Percentiles rank a stretch among this genome's conserved stretches.
phyloP scores from a whole-genome alignment of 2,888 invertebrate species.

The Orthosia gothica region DNA sequence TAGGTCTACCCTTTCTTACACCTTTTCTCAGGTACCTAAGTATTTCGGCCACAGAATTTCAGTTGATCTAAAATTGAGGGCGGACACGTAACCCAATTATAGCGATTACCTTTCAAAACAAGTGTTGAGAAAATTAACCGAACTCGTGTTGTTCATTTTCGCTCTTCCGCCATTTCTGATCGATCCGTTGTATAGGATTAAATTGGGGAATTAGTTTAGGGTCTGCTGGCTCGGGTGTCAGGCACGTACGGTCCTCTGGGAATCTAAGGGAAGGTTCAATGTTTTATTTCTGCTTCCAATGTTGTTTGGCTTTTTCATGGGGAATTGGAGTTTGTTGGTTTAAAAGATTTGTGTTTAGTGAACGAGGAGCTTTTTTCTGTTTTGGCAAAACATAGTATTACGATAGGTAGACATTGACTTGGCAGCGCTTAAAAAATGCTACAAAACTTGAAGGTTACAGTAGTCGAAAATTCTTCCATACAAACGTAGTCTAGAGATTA shows the following conservation, averaged over 20 bases:
- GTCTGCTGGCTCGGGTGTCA: constrained; percentile 60
- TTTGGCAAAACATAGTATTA: neutral
- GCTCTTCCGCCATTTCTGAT: constrained; percentile 62
- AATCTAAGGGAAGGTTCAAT: constrained; percentile 46
- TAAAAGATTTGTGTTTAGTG: neutral
- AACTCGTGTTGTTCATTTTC: constrained; percentile 56
- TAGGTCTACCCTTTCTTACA: neutral
- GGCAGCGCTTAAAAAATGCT: neutral
- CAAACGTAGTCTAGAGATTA: no score
- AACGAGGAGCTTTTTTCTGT: neutral
- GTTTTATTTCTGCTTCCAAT: constrained; percentile 37
- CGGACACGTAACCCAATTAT: neutral
- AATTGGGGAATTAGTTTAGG: constrained; percentile 74
- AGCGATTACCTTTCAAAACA: constrained; percentile 37
- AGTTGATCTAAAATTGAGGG: constrained; percentile 2
- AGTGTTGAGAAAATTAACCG: constrained; percentile 43
- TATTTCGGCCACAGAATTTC: constrained; percentile 8
- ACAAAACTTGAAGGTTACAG: no score
- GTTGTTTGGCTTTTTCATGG: constrained; percentile 21
- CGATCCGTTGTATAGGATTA: constrained; percentile 70
- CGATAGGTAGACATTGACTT: neutral
- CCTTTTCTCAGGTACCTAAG: neutral
- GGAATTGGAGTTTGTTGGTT: constrained; percentile 19
- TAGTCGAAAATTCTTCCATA: no score
- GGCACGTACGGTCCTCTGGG: constrained; percentile 70